Conservation (phyloP, 2,113 vertebrate species). For the Misgurnus mizolepis region DNA sequence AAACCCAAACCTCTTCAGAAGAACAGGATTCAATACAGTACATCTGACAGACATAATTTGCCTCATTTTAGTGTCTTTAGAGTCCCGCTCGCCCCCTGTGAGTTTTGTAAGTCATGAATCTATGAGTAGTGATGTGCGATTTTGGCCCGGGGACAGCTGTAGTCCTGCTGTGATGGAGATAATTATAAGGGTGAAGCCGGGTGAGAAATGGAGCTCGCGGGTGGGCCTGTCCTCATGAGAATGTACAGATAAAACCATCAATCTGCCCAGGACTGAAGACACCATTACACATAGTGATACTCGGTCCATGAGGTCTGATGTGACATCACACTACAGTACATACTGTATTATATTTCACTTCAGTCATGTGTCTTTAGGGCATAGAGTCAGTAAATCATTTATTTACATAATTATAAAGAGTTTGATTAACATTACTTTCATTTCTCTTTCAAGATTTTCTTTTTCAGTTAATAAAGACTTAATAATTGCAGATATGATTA, state of each 20-base stretch:
- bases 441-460: conserved; percentile 23
- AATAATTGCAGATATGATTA: conserved; percentile 23
- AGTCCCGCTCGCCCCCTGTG: not conserved
- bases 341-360: not conserved
- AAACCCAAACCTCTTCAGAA: not conserved
- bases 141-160: conserved; percentile 4
- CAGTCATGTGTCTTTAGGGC: not conserved
- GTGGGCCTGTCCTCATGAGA: conserved; percentile 7
- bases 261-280: too few relatives aligned
- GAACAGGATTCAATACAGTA: not conserved
- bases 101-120: conserved; percentile 29
- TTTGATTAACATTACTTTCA: conserved; percentile 33
- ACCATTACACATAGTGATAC: not conserved
- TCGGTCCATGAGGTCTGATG: not conserved
- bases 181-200: conserved; percentile 35
- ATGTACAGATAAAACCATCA: too few relatives aligned
- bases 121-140: not conserved
- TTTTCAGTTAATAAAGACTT: conserved; percentile 13
- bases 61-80: not conserved
- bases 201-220: conserved; percentile 43
- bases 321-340: conserved; percentile 42
- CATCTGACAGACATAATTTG: conserved; percentile 13
- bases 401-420: conserved; percentile 20
- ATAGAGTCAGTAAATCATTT: not conserved
- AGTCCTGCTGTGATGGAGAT: conserved; percentile 37